phyloP scores from a whole-genome alignment of 1,140 invertebrate genomes.

The Solenopsis invicta region DNA sequence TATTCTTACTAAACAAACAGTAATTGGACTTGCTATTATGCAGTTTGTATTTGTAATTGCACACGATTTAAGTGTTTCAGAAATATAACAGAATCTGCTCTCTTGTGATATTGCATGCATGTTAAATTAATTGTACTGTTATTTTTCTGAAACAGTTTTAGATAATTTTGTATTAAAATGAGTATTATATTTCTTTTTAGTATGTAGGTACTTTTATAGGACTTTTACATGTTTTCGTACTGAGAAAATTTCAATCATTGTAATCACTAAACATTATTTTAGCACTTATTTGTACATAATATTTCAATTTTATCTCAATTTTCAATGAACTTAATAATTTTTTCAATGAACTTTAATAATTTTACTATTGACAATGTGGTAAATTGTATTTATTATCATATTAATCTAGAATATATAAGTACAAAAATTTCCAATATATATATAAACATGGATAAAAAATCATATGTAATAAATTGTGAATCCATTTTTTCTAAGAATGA shows the following conservation, averaged over 20 bases:
- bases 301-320: conserved; percentile 28
- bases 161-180: conserved; percentile 3
- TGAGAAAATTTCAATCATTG: not conserved
- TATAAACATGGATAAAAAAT: conserved; percentile 5
- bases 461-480: conserved; percentile 11
- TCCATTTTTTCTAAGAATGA: conserved; percentile 11
- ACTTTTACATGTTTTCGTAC: conserved; percentile 47
- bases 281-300: conserved; percentile 33
- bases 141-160: conserved; percentile 51
- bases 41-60: not conserved
- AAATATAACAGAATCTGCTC: conserved; percentile 28
- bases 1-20: conserved; percentile 28
- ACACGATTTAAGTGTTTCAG: conserved; percentile 17
- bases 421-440: conserved; percentile 17
- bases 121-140: conserved; percentile 43
- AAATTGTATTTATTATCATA: conserved; percentile 11
- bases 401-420: conserved; percentile 27
- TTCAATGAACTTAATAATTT: too few species aligned
- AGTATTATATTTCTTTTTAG: conserved; percentile 43
- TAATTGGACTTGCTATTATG: conserved; percentile 8
- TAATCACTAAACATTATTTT: conserved; percentile 8
- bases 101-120: conserved; percentile 42
- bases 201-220: conserved; percentile 35
- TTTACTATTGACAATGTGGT: conserved; percentile 20
- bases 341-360: too few species aligned